These are phyloP conservation scores for Gibbula magus DNA, from an alignment of 2,888 invertebrate genomes.

Conservation along the genomic window DNA sequence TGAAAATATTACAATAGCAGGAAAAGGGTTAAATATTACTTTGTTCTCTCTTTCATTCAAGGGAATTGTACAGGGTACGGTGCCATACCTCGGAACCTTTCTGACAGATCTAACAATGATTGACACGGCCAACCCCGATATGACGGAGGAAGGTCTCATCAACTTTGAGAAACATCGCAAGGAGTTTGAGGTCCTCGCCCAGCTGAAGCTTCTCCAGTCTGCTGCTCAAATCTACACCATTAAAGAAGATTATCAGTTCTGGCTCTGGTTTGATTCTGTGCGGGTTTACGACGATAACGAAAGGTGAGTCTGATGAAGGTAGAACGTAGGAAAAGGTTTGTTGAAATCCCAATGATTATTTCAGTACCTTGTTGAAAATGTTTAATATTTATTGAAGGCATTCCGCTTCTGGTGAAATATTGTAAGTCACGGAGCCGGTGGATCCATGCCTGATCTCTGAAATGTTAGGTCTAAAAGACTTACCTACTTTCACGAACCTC, in stretches of 20 bases:
- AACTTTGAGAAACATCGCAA: slow-evolving; percentile 98
- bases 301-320: slow-evolving; percentile 82
- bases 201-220: slow-evolving; percentile 95
- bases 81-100: slow-evolving; percentile 98
- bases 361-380: too few species aligned
- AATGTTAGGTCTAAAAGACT: too few species aligned
- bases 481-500: too few species aligned
- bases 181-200: slow-evolving; percentile 98
- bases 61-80: slow-evolving; percentile 83
- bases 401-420: too few species aligned
- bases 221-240: slow-evolving; percentile 97
- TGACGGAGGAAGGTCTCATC: slow-evolving; percentile 83
- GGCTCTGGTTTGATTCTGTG: slow-evolving; percentile 96
- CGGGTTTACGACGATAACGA: slow-evolving; percentile 93
- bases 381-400: too few species aligned
- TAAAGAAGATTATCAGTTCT: slow-evolving; percentile 89
- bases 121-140: slow-evolving; percentile 84
- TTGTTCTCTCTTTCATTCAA: too few species aligned
- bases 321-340: too few species aligned
- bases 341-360: too few species aligned
- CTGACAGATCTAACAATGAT: slow-evolving; percentile 99
- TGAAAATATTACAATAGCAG: not conserved
- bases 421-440: too few species aligned
- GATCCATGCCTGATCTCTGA: too few species aligned
- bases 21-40: too few species aligned